A percentile compares a stretch with the other conserved stretches of the same genome.
phyloP scores from a whole-genome alignment of 2,888 invertebrate species.

The Trilocha varians region DNA sequence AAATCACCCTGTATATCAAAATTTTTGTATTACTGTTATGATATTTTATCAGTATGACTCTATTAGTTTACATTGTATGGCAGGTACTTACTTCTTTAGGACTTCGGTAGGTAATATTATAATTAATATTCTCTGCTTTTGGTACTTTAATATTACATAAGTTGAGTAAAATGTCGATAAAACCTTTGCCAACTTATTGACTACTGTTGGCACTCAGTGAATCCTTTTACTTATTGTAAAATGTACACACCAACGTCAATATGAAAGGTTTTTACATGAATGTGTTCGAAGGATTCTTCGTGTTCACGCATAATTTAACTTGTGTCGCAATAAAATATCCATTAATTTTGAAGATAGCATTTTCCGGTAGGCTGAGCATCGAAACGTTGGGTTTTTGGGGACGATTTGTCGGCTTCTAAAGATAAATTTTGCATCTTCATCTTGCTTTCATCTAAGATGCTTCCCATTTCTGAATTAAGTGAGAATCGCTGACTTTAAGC shows the following conservation, averaged over 20 bases:
- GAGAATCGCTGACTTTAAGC: not conserved
- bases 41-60: no score
- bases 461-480: slow-evolving; percentile 7
- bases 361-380: slow-evolving; percentile 52
- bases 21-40: no score
- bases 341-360: slow-evolving; percentile 67
- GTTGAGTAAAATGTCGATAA: no score
- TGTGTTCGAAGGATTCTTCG: slow-evolving; percentile 42
- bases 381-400: slow-evolving; percentile 44
- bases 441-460: slow-evolving; percentile 13
- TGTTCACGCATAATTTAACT: slow-evolving; percentile 65
- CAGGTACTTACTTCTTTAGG: no score
- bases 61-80: no score
- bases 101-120: no score
- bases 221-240: slow-evolving; percentile 19
- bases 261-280: slow-evolving; percentile 26
- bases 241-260: slow-evolving; percentile 24
- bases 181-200: slow-evolving; percentile 20
- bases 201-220: slow-evolving; percentile 18
- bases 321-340: slow-evolving; percentile 65
- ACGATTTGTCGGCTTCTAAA: slow-evolving; percentile 32
- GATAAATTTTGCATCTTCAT: slow-evolving; percentile 32
- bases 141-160: no score
- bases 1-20: no score
- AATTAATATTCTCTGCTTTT: no score